Evolutionary conservation across 2,888 invertebrate species (phyloP).

Genomic region (Imbricaverruca yamaguchii): DNA sequence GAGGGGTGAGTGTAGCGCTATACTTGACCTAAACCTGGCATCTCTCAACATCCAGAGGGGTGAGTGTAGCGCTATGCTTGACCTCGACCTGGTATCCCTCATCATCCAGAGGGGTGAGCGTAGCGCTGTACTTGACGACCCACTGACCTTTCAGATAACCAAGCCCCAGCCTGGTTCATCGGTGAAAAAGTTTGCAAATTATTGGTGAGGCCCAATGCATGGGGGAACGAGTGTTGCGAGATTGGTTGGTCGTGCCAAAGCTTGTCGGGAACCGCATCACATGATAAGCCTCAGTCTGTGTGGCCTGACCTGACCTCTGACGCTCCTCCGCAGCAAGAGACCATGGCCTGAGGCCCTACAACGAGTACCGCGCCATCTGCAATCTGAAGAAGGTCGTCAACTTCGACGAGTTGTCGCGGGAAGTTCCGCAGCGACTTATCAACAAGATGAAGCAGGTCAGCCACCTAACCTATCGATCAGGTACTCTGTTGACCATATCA

Average conservation of each 20-base stretch:
- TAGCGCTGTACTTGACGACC: too few relatives aligned
- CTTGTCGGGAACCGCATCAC: too few relatives aligned
- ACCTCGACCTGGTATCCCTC: conserved; percentile 36
- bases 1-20: conserved; percentile 30
- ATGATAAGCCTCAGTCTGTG: too few relatives aligned
- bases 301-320: background rate
- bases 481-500: too few relatives aligned
- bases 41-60: conserved; percentile 37
- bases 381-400: conserved; percentile 73
- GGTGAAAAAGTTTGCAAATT: too few relatives aligned
- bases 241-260: too few relatives aligned
- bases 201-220: too few relatives aligned
- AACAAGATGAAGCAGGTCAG: conserved; percentile 37
- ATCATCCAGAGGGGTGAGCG: conserved; percentile 35
- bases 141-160: too few relatives aligned
- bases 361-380: conserved; percentile 77
- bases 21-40: conserved; percentile 35
- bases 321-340: conserved; percentile 54
- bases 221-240: too few relatives aligned
- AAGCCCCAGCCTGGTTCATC: too few relatives aligned
- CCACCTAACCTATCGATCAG: too few relatives aligned
- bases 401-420: conserved; percentile 79
- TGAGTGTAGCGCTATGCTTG: conserved; percentile 15
- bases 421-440: conserved; percentile 67
- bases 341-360: conserved; percentile 80